Evolutionary conservation across 2,888 invertebrate species (phyloP).

Genomic region (Tinea semifulvella): DNA sequence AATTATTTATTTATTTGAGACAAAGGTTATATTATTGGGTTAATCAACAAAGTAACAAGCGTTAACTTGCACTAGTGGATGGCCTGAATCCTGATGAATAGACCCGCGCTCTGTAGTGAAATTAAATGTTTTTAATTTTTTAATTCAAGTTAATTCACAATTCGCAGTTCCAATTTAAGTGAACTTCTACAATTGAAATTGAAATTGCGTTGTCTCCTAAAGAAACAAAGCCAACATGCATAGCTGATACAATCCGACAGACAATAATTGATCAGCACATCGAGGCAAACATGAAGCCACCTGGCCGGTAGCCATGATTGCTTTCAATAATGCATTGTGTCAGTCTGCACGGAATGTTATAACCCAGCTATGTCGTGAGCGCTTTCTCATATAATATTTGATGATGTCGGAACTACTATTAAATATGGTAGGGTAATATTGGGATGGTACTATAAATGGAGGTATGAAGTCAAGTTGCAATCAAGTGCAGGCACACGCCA

Average conservation of each 20-base stretch:
- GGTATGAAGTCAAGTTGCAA: conserved; percentile 24
- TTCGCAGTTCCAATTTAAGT: too few species aligned
- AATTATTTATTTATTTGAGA: too few species aligned
- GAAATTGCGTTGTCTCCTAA: too few species aligned
- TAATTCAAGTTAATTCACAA: too few species aligned
- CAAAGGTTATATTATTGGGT: too few species aligned
- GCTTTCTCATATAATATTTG: conserved; percentile 4
- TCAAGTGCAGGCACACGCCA: conserved; percentile 49
- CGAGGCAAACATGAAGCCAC: conserved; percentile 41
- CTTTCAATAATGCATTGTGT: conserved; percentile 51
- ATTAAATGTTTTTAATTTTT: too few species aligned
- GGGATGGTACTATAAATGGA: not conserved
- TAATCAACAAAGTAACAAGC: too few species aligned
- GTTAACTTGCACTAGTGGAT: too few species aligned
- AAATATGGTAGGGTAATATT: not conserved
- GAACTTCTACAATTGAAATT: too few species aligned
- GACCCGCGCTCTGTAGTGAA: too few species aligned
- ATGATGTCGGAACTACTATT: conserved; percentile 3
- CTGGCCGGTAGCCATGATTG: conserved; percentile 45
- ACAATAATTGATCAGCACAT: conserved; percentile 53
- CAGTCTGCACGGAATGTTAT: conserved; percentile 36
- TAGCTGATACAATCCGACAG: not conserved
- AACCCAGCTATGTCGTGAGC: conserved; percentile 25
- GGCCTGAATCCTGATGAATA: too few species aligned
- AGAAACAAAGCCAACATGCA: conserved; percentile 1